A percentile compares a stretch with the other conserved stretches of the same genome.
phyloP scores from a whole-genome alignment of 2,888 invertebrate species.

The Andrena chrysosceles region DNA sequence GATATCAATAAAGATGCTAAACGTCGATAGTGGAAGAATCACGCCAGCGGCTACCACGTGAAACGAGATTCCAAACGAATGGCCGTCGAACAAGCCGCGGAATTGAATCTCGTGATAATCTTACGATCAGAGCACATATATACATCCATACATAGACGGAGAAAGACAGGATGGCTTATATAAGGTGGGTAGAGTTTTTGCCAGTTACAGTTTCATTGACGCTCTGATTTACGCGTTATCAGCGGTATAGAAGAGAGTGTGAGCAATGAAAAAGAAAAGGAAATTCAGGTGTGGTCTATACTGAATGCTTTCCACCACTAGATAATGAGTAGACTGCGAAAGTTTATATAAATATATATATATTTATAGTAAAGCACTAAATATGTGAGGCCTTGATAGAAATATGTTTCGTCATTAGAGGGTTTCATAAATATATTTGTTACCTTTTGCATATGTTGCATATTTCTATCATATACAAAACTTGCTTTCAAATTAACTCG shows the following conservation, averaged over 20 bases:
- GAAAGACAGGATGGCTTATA: slow-evolving; percentile 1
- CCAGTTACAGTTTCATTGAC: slow-evolving; percentile 43
- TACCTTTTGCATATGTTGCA: too few relatives aligned
- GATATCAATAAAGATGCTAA: slow-evolving; percentile 26
- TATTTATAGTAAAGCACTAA: too few relatives aligned
- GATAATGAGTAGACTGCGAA: not conserved
- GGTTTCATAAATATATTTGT: too few relatives aligned
- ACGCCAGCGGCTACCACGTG: not conserved
- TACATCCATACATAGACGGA: slow-evolving; percentile 3
- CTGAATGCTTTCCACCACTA: not conserved
- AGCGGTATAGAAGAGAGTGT: slow-evolving; percentile 1
- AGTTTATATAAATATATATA: too few relatives aligned
- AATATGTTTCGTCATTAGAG: too few relatives aligned
- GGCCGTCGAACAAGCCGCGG: slow-evolving; percentile 22
- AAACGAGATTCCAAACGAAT: slow-evolving; percentile 28
- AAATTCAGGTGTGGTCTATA: not conserved
- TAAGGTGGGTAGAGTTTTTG: slow-evolving; percentile 28
- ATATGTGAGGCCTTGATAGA: too few relatives aligned
- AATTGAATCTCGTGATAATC: slow-evolving; percentile 51
- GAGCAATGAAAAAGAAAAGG: slow-evolving; percentile 31
- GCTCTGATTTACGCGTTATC: slow-evolving; percentile 50
- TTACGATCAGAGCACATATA: slow-evolving; percentile 22
- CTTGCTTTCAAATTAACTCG: too few relatives aligned
- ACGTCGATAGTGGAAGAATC: slow-evolving; percentile 24
- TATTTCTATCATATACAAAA: too few relatives aligned